Conservation (phyloP, 2,113 vertebrate species). For the Symphodus melops region DNA sequence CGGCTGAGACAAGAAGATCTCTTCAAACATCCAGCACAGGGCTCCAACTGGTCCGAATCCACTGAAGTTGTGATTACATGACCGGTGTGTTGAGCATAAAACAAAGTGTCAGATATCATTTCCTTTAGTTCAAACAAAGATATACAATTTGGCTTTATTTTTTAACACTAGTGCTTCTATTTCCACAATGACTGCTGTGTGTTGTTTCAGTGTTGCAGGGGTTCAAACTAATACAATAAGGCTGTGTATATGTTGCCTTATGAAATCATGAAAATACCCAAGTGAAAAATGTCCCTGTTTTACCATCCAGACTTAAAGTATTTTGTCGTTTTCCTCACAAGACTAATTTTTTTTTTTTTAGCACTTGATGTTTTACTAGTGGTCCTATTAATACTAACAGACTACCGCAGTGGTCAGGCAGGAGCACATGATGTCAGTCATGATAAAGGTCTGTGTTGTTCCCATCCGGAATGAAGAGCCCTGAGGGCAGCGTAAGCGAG, state of each 20-base stretch:
- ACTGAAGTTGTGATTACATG: not conserved
- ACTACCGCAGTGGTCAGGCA: slow-evolving; percentile 42
- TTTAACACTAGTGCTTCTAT: not conserved
- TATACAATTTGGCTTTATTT: not conserved
- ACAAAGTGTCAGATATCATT: not conserved
- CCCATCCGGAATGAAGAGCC: slow-evolving; percentile 23
- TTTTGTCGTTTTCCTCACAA: slow-evolving; percentile 21
- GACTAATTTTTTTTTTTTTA: slow-evolving; percentile 9
- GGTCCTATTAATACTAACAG: slow-evolving; percentile 31
- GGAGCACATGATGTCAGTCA: slow-evolving; percentile 60
- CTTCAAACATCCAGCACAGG: not conserved
- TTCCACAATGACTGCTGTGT: not conserved
- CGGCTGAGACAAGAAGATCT: not conserved
- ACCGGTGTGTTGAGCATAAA: not conserved
- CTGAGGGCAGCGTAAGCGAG: slow-evolving; percentile 19
- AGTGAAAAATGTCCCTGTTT: slow-evolving; percentile 1
- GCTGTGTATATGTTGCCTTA: not conserved
- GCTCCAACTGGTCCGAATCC: not conserved
- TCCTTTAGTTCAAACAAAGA: not conserved
- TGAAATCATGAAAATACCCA: not conserved
- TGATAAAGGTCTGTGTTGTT: slow-evolving; percentile 61
- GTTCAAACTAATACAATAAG: not conserved
- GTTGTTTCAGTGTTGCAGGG: not conserved
- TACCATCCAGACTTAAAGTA: not conserved
- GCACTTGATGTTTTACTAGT: slow-evolving; percentile 26